phyloP scores from a whole-genome alignment of 2,888 invertebrate genomes.

The Thereva nobilitata region DNA sequence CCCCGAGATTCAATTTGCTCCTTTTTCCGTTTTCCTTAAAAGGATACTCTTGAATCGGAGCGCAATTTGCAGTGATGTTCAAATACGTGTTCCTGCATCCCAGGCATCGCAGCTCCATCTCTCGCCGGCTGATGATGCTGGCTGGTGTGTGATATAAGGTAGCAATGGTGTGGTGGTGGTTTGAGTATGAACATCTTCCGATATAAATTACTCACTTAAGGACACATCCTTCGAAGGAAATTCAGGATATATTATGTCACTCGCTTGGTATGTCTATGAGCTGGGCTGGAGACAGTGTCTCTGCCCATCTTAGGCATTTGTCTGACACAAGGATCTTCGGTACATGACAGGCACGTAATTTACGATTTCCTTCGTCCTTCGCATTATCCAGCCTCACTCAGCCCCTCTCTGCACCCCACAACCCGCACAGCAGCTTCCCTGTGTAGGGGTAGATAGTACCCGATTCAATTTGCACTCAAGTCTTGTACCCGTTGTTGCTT shows the following conservation, averaged over 20 bases:
- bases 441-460: not conserved
- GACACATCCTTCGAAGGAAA: conserved; percentile 38
- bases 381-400: not conserved
- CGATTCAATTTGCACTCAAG: conserved; percentile 27
- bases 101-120: conserved; percentile 13
- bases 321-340: conserved; percentile 41
- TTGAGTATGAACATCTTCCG: conserved; percentile 38
- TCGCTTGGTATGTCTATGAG: conserved; percentile 27
- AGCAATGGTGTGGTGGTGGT: too few relatives aligned
- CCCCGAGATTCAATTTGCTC: conserved; percentile 18
- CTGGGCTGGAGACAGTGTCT: conserved; percentile 38
- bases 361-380: conserved; percentile 38
- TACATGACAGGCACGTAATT: conserved; percentile 42
- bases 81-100: conserved; percentile 29
- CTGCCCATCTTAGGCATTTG: conserved; percentile 39
- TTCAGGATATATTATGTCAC: conserved; percentile 27
- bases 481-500: conserved; percentile 3
- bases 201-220: conserved; percentile 43
- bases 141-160: too few relatives aligned
- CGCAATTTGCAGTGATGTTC: conserved; percentile 42
- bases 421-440: too few relatives aligned
- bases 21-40: conserved; percentile 30
- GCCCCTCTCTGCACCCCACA: too few relatives aligned
- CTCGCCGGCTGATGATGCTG: not conserved
- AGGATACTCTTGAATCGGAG: conserved; percentile 35